Conservation (phyloP, 2,888 invertebrate species). For the Orgyia antiqua region DNA sequence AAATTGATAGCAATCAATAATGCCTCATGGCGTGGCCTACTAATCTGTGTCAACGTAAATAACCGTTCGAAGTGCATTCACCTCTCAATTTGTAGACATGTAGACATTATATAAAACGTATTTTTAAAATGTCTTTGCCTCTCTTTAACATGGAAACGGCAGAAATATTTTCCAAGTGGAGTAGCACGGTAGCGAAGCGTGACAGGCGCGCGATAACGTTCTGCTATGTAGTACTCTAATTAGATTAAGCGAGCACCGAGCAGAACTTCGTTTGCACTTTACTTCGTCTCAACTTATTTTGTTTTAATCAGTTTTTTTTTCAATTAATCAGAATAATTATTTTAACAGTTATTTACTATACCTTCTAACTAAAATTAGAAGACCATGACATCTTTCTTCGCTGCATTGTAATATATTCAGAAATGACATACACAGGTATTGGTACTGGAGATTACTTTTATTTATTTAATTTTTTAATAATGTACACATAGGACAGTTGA, state of each 20-base stretch:
- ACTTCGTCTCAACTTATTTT: conserved; percentile 24
- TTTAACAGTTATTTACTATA: background rate
- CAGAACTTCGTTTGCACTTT: conserved; percentile 33
- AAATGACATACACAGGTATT: no score
- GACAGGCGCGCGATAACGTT: conserved; percentile 54
- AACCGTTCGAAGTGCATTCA: conserved; percentile 39
- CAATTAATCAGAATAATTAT: background rate
- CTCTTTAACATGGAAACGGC: conserved; percentile 33
- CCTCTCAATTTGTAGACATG: conserved; percentile 17
- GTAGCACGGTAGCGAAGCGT: conserved; percentile 44
- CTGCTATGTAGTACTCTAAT: conserved; percentile 48
- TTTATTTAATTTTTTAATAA: no score
- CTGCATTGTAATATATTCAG: no score
- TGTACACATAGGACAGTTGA: no score
- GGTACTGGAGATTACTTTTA: no score
- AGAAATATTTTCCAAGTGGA: conserved; percentile 53
- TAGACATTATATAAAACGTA: conserved; percentile 27
- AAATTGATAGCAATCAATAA: conserved; percentile 59
- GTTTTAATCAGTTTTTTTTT: background rate
- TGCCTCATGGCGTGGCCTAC: conserved; percentile 38
- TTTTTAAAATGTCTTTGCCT: no score
- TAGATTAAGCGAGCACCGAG: conserved; percentile 44
- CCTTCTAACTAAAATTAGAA: no score
- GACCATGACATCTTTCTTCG: no score
- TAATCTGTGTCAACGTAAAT: conserved; percentile 35